Conservation (phyloP, 2,113 vertebrate species). For the Ariopsis seemanni region DNA sequence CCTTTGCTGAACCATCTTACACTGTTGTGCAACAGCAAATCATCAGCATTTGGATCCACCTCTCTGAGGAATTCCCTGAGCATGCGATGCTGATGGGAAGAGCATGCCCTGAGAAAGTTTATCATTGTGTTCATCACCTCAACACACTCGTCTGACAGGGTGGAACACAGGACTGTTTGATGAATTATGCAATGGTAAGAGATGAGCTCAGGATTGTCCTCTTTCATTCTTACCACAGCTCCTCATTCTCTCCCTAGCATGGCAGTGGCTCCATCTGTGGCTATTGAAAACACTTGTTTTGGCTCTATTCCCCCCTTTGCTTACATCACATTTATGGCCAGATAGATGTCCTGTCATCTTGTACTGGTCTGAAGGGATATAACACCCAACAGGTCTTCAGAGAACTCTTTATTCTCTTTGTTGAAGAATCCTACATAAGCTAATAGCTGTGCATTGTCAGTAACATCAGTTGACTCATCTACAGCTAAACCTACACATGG, state of each 20-base stretch:
- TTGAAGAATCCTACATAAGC: constrained; percentile 44
- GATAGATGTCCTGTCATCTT: constrained; percentile 46
- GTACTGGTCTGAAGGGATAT: constrained; percentile 39
- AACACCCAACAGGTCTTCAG: constrained; percentile 48
- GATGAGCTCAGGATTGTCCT: neutral
- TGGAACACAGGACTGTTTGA: too few relatives aligned
- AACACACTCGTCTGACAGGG: too few relatives aligned
- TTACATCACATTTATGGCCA: constrained; percentile 10
- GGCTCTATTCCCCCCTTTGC: neutral
- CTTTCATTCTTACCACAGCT: neutral
- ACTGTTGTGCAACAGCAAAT: too few relatives aligned
- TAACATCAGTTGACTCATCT: constrained; percentile 7
- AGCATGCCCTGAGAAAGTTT: too few relatives aligned
- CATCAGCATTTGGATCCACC: too few relatives aligned
- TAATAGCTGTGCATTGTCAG: constrained; percentile 41
- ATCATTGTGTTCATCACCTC: too few relatives aligned
- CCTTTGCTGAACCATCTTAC: too few relatives aligned
- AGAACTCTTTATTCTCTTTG: constrained; percentile 41
- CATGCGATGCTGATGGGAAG: too few relatives aligned
- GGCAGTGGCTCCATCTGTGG: neutral
- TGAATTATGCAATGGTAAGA: too few relatives aligned
- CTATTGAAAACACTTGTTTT: neutral
- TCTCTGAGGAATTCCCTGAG: too few relatives aligned
- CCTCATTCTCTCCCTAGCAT: neutral
- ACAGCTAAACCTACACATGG: neutral